Conservation (phyloP, 2,113 vertebrate genomes). For the Ornithorhynchus anatinus region DNA sequence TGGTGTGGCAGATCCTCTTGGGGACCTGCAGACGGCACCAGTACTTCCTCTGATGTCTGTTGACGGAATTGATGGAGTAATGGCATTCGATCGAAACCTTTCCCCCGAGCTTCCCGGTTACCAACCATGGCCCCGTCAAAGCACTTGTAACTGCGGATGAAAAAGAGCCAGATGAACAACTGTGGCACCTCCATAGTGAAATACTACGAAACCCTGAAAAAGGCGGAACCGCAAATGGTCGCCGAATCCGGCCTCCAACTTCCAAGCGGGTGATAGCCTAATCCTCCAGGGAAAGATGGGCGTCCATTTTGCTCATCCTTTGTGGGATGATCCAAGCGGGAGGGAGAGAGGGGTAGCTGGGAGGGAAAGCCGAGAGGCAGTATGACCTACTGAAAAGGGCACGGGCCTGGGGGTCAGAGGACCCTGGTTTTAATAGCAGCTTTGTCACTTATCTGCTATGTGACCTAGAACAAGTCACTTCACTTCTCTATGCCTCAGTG, state of each 20-base stretch:
- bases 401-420: no score
- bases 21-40: conserved; percentile 52
- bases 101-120: conserved; percentile 45
- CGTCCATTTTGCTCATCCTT: neutral
- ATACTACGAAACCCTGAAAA: neutral
- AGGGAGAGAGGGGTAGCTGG: neutral
- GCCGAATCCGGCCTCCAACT: neutral
- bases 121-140: conserved; percentile 44
- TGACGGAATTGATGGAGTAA: conserved; percentile 48
- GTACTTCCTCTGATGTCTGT: conserved; percentile 65
- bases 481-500: no score
- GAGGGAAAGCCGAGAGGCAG: no score
- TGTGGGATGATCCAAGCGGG: neutral
- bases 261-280: neutral
- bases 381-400: no score
- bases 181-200: no score
- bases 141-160: neutral
- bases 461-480: no score
- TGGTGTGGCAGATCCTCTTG: conserved; percentile 33
- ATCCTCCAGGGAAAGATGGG: neutral
- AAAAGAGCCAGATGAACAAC: no score
- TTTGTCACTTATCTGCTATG: no score
- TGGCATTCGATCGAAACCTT: conserved; percentile 64
- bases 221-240: accelerated
- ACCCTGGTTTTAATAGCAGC: no score